These are phyloP conservation scores for Philopotamus ludificatus DNA, from an alignment of 1,140 invertebrate species.

Conservation along the genomic window DNA sequence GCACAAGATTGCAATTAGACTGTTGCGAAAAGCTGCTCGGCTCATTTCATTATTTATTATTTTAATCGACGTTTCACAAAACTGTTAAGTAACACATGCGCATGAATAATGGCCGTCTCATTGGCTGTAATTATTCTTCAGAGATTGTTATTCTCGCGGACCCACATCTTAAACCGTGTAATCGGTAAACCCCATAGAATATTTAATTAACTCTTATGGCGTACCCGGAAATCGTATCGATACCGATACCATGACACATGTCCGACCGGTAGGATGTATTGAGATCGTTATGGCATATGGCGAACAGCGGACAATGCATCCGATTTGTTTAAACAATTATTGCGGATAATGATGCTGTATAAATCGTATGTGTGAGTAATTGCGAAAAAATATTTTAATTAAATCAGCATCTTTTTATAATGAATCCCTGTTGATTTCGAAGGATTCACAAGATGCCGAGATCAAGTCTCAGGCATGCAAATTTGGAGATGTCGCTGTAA, in stretches of 20 bases:
- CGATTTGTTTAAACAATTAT: too few species aligned
- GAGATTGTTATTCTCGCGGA: neutral
- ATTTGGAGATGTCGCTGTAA: conserved; percentile 32
- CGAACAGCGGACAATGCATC: neutral
- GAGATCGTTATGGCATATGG: neutral
- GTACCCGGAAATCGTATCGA: neutral
- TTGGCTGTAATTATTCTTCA: neutral
- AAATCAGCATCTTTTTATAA: too few species aligned
- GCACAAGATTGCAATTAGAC: neutral
- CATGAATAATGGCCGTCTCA: neutral
- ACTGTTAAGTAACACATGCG: neutral
- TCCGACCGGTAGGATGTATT: neutral
- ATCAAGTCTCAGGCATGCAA: conserved; percentile 36
- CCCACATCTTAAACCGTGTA: neutral
- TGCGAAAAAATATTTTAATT: too few species aligned
- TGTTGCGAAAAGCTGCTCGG: neutral
- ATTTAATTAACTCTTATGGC: neutral
- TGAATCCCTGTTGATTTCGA: too few species aligned
- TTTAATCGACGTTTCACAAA: neutral
- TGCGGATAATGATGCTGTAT: too few species aligned
- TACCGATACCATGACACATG: neutral
- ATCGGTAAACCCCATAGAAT: neutral
- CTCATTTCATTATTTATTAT: neutral
- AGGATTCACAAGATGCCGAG: conserved; percentile 2
- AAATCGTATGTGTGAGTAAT: too few species aligned